A percentile compares a stretch with the other conserved stretches of the same genome.
These are phyloP conservation scores for Champsocephalus gunnari DNA, from an alignment of 2,797 vertebrate species.

Conservation along the genomic window DNA sequence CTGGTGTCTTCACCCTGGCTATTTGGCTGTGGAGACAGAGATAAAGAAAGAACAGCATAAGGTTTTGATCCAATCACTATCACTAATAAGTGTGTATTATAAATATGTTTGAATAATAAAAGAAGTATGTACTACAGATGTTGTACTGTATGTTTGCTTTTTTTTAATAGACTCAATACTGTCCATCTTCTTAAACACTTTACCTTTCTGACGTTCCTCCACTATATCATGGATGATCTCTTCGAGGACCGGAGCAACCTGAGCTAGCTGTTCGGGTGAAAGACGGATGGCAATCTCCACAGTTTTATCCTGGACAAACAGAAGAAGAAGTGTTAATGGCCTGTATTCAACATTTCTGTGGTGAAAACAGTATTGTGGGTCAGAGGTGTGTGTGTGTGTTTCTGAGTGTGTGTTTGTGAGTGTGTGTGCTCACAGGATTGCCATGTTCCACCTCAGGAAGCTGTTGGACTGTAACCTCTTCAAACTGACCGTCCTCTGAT, in stretches of 20 bases:
- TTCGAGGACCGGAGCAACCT: conserved; percentile 67
- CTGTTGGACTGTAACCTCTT: conserved; percentile 64
- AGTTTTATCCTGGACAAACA: conserved; percentile 66
- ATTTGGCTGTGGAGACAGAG: conserved; percentile 66
- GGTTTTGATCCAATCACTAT: conserved; percentile 14
- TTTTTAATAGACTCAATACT: conserved; percentile 8
- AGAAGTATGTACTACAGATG: not conserved
- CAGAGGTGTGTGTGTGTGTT: not conserved
- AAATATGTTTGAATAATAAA: conserved; percentile 24
- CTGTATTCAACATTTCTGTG: not conserved
- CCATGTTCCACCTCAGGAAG: conserved; percentile 47
- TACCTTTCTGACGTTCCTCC: conserved; percentile 67
- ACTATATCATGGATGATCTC: conserved; percentile 77
- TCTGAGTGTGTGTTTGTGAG: not conserved
- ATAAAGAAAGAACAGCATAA: conserved; percentile 28
- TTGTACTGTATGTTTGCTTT: not conserved
- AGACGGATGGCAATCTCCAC: conserved; percentile 73
- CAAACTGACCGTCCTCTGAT: conserved; percentile 71
- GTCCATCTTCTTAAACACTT: not conserved
- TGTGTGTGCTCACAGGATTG: conserved; percentile 57
- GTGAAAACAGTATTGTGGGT: not conserved
- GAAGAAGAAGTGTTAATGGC: not conserved
- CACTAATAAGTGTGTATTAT: not conserved
- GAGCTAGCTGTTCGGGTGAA: conserved; percentile 73
- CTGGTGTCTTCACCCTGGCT: conserved; percentile 16